These are phyloP conservation scores for Steatocranus sp. DNA, from an alignment of 2,797 vertebrate genomes.

Conservation along the genomic window DNA sequence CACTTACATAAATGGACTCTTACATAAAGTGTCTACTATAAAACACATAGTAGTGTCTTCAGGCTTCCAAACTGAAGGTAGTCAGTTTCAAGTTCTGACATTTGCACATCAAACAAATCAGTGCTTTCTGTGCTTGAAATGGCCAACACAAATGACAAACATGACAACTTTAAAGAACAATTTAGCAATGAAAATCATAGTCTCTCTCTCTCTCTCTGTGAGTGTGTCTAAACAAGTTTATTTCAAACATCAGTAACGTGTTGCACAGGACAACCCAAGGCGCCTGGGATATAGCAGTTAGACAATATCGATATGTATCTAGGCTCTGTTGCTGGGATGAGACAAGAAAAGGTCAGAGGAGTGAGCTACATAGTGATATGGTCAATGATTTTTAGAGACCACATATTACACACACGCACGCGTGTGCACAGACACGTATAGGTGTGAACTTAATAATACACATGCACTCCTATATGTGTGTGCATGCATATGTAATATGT, in stretches of 20 bases:
- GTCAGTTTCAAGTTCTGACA: neutral
- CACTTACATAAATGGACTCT: neutral
- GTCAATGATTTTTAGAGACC: slow-evolving; percentile 12
- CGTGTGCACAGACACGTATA: neutral
- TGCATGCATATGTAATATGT: neutral
- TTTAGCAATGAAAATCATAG: neutral
- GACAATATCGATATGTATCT: slow-evolving; percentile 41
- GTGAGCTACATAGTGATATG: slow-evolving; percentile 52
- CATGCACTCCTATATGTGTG: neutral
- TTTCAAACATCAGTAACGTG: neutral
- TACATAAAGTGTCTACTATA: neutral
- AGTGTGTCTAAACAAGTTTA: neutral
- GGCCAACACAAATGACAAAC: neutral
- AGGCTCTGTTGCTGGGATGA: slow-evolving; percentile 3
- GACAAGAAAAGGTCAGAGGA: slow-evolving; percentile 54
- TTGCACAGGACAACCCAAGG: neutral
- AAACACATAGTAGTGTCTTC: neutral
- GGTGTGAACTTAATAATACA: neutral
- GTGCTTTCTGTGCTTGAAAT: neutral
- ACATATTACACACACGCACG: neutral
- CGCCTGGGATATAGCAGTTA: slow-evolving; percentile 6
- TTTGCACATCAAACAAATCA: neutral
- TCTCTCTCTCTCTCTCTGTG: neutral
- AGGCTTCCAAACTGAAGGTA: neutral
- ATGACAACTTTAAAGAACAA: neutral